Percentiles rank a stretch among this genome's conserved stretches.
Evolutionary conservation across 2,888 invertebrate species (phyloP).

Genomic region (Penaeus monodon): DNA sequence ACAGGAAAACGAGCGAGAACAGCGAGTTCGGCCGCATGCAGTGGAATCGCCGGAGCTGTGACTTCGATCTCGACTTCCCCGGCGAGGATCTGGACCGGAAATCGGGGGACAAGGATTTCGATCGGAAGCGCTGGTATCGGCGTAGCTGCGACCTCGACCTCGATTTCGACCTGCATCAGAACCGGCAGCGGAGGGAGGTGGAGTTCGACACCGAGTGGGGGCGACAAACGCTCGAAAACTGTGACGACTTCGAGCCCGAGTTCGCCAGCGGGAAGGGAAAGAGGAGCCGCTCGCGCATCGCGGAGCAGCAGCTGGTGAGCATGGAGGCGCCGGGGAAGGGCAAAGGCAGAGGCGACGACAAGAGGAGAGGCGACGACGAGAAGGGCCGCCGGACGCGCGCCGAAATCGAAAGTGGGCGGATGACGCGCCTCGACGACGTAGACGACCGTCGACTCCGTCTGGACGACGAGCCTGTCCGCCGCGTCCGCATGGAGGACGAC

Average conservation of each 20-base stretch:
- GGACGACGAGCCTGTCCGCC: conserved; percentile 14
- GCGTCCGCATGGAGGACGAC: conserved; percentile 23
- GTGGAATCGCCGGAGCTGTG: conserved; percentile 60
- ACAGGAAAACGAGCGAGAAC: conserved; percentile 39
- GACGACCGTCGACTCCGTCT: conserved; percentile 19
- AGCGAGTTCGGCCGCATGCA: conserved; percentile 34
- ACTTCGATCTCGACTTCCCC: conserved; percentile 51
- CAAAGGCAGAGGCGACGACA: background rate
- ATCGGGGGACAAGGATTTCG: conserved; percentile 35
- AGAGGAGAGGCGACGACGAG: conserved; percentile 8
- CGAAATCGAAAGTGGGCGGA: conserved; percentile 17
- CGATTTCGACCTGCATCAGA: conserved; percentile 54
- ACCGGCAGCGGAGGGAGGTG: conserved; percentile 24
- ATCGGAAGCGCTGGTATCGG: conserved; percentile 60
- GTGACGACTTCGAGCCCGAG: conserved; percentile 16
- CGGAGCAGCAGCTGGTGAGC: conserved; percentile 20
- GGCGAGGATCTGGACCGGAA: conserved; percentile 20
- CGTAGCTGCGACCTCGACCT: conserved; percentile 63
- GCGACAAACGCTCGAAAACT: conserved; percentile 21
- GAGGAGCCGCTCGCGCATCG: conserved; percentile 22
- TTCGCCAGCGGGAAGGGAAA: conserved; percentile 5
- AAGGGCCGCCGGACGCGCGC: conserved; percentile 9
- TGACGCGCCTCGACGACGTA: conserved; percentile 6
- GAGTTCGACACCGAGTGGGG: conserved; percentile 34
- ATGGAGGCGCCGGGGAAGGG: conserved; percentile 8